Base-by-base conservation (phyloP, 2,888 invertebrate genomes). In the Leptinotarsa rubiginosa region DNA sequence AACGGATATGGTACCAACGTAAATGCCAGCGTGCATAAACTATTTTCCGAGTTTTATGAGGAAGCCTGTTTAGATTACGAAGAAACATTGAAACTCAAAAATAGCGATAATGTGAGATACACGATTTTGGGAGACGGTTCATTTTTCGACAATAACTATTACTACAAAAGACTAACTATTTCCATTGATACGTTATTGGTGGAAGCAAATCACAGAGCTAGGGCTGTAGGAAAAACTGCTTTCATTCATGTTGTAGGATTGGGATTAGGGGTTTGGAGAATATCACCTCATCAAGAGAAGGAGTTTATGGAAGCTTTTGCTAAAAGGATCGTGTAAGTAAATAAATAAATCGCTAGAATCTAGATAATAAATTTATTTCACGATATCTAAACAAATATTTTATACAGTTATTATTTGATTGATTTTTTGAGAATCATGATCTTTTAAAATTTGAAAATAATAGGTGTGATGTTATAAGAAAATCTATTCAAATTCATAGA, bases 201-300 rank as follows among this genome's bases (percentile, higher is more conserved):
- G 18, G 93, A 93, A 76, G 92, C 92, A 0, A 90, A 92, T 75
- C 86, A 88, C 0, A 87, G 93, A 49, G 93, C 91, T 0, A 85
- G 85, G 12, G 87, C 86, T 0, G 88, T 85, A 2, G 89, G 87
- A 41, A 91, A 88, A 50, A 87, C 87, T 7, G 93, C 92, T 0
- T 93, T 89, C 79, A 80, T 93, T 3, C 93, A 93, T 85, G 89
- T 93, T 10, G 91, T 93, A 49, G 93, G 93, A 12, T 90, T 92
- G 62, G 92, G 92, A 66, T 84, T 92, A n/a, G 94, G 93, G 0
- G 92, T 93, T 0, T 93, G 94, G 93, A 90, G 86, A 83, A 88
- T 91, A 56, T 90, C 92, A 0, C 82, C 86, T 0, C 92, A 92
- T 77, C 94, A 94, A 82, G 89, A 89, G 20, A 88, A 91, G 79